Evolutionary conservation across 2,797 vertebrate species (phyloP), one percentile per base, ranked within the genome.

Genomic region (Rallus crepitans): DNA sequence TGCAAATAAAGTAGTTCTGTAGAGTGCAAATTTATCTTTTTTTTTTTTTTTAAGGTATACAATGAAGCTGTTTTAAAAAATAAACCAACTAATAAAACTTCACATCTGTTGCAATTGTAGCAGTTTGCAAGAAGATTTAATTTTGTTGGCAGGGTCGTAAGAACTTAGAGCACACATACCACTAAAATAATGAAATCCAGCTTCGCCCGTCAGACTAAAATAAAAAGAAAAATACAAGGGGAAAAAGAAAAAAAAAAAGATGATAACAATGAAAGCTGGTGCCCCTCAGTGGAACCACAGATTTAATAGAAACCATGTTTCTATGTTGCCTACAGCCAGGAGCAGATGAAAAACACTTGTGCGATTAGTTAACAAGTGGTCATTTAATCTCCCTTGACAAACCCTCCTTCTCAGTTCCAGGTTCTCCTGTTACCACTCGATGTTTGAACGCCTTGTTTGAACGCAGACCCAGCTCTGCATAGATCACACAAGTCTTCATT

Each of bases 341-440:
- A 96, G 64, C 96, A 96, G 98, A 97, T 96, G 97, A 98, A 97
- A 97, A 96, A 95, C 91, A 95, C 94, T 96, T 92, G 94, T 90
- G 77, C 1, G 68, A 96, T 91, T 95, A 95, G 91, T 87, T 97
- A 97, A 96, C 94, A 96, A 94, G 95, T 93, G 89, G 93, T 91
- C 73, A 92, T 96, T 88, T 82, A 82, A 93, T 95, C 90, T 83
- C 80, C 73, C 81, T 89, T n/a, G 61, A 82, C 93, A 96, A 95
- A 61, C 30, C 50, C 72, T 83, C 37, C 55, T 63, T 68, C 61
- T 59, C 85, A 82, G 23, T 27, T 57, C 64, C 76, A 79, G 94
- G 55, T 77, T 91, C 71, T 92, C 85, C 87, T 39, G 79, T 95
- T 95, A 39, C 85, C 35, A 4, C 55, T 40, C 5, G 2, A 7